Evolutionary conservation across 2,797 vertebrate species (phyloP).

Genomic region (Epinephelus malabaricus): DNA sequence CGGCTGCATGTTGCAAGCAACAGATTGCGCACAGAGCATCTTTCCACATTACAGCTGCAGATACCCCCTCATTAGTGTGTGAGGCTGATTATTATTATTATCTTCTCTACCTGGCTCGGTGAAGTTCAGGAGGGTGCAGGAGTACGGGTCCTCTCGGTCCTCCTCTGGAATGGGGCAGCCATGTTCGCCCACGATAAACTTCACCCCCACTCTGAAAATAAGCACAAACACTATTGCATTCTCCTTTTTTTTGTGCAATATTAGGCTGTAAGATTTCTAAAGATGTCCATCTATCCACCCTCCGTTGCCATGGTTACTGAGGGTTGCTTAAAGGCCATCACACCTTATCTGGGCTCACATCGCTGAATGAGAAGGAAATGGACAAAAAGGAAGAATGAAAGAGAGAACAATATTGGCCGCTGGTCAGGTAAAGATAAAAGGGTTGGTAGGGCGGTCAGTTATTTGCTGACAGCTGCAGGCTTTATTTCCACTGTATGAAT

Average conservation of each 20-base stretch:
- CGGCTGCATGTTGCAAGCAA: constrained; percentile 31
- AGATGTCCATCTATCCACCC: constrained; percentile 70
- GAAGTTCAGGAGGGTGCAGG: constrained; percentile 95
- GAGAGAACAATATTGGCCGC: constrained; percentile 59
- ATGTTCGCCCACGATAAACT: constrained; percentile 93
- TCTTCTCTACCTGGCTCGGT: constrained; percentile 88
- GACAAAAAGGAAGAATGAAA: constrained; percentile 57
- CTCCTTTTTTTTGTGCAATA: constrained; percentile 23
- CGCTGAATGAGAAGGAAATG: constrained; percentile 68
- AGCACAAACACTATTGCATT: constrained; percentile 32
- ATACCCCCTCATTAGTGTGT: background rate
- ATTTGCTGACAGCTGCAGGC: constrained; percentile 48
- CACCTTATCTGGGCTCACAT: constrained; percentile 72
- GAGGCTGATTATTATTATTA: background rate
- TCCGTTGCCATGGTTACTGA: constrained; percentile 78
- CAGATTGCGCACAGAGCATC: constrained; percentile 19
- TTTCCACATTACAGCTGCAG: constrained; percentile 3
- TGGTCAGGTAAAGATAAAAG: constrained; percentile 68
- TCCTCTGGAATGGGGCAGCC: constrained; percentile 94
- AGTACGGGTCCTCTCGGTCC: constrained; percentile 95
- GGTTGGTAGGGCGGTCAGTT: constrained; percentile 40
- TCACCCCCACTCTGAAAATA: constrained; percentile 92
- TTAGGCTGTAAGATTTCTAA: constrained; percentile 61
- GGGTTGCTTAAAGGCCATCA: constrained; percentile 79
- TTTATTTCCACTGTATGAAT: constrained; percentile 53